Evolutionary conservation across 2,888 invertebrate species (phyloP).

Genomic region (Drosophila quasianomalipes): DNA sequence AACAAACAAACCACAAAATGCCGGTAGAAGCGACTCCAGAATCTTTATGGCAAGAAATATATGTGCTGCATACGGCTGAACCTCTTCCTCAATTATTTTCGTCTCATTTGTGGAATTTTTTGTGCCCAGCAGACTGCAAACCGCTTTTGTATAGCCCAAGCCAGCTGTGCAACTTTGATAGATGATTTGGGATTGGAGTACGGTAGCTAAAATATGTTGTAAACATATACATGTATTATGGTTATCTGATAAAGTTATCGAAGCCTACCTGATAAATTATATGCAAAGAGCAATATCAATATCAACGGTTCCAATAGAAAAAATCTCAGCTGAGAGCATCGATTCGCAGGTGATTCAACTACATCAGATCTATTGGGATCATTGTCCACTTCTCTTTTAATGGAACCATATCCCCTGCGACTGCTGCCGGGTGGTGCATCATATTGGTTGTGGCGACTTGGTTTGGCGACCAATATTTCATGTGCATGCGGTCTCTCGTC

Average conservation of each 20-base stretch:
- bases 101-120: conserved; percentile 86
- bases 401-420: background rate
- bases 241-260: fast-evolving
- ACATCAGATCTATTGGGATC: background rate
- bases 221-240: background rate
- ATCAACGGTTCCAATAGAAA: conserved; percentile 80
- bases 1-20: conserved; percentile 89
- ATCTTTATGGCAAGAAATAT: conserved; percentile 88
- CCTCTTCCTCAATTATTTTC: conserved; percentile 86
- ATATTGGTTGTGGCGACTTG: conserved; percentile 1
- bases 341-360: background rate
- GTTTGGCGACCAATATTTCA: conserved; percentile 56
- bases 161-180: conserved; percentile 89
- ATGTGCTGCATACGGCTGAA: conserved; percentile 89
- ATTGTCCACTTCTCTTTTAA: background rate
- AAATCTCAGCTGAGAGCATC: conserved; percentile 16
- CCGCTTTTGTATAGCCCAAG: conserved; percentile 86
- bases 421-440: conserved; percentile 10
- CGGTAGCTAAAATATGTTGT: conserved; percentile 69
- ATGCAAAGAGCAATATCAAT: conserved; percentile 79
- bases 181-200: conserved; percentile 89
- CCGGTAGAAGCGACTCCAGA: conserved; percentile 88
- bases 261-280: conserved; percentile 81
- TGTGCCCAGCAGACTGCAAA: conserved; percentile 86
- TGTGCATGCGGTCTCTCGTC: conserved; percentile 66